Conservation (phyloP, 2,113 vertebrate species). For the Pampusana beccarii region DNA sequence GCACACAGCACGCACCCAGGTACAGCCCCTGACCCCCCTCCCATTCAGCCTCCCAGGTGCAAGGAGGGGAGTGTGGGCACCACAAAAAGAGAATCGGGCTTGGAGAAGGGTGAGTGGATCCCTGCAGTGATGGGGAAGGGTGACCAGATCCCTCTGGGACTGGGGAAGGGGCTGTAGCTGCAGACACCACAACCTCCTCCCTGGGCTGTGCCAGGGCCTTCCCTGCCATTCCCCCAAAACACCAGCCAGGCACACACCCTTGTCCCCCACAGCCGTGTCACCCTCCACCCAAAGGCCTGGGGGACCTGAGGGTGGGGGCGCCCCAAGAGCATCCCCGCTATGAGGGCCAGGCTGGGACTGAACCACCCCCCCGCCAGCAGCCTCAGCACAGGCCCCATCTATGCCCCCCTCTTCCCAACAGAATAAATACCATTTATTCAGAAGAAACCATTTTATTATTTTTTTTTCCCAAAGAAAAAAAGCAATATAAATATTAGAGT, state of each 20-base stretch:
- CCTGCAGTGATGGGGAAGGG: background rate
- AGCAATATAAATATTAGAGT: constrained; percentile 99
- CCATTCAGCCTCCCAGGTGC: accelerated
- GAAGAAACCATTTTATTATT: constrained; percentile 94
- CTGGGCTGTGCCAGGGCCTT: too few relatives aligned
- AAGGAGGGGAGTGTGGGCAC: background rate
- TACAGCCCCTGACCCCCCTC: accelerated
- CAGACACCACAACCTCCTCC: accelerated
- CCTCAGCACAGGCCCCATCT: accelerated
- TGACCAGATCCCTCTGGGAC: too few relatives aligned
- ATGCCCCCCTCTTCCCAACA: background rate
- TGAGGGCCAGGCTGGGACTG: background rate
- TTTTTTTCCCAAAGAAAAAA: constrained; percentile 93
- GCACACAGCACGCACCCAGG: accelerated
- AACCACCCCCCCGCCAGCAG: accelerated
- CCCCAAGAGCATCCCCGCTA: background rate
- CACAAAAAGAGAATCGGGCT: accelerated
- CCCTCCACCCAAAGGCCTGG: background rate
- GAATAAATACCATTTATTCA: constrained; percentile 68
- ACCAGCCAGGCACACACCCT: too few relatives aligned
- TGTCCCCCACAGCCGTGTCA: background rate
- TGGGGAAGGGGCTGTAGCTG: background rate
- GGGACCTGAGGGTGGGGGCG: accelerated
- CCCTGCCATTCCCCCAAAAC: background rate
- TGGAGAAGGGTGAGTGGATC: background rate